Percentiles rank a stretch among this genome's conserved stretches.
Conservation (phyloP, 2,888 invertebrate genomes). For the Platycheirus rosarum region DNA sequence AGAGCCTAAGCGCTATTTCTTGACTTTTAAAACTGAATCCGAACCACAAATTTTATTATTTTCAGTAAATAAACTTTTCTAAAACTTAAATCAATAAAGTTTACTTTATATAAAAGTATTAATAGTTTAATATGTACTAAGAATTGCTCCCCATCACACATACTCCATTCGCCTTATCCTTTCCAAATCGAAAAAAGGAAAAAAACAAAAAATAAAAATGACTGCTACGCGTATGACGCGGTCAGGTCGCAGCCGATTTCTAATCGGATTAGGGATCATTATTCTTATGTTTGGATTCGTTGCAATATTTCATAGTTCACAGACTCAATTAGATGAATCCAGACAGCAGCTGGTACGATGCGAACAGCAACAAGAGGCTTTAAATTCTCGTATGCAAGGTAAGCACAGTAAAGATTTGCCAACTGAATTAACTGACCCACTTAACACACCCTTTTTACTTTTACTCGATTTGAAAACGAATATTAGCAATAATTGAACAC, state of each 20-base stretch:
- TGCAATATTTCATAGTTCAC: slow-evolving; percentile 85
- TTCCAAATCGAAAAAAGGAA: background rate
- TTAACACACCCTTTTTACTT: slow-evolving; percentile 50
- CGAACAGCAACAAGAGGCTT: slow-evolving; percentile 85
- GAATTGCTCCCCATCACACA: too few species aligned
- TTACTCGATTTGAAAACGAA: slow-evolving; percentile 5
- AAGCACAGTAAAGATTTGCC: slow-evolving; percentile 66
- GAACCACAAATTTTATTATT: too few species aligned
- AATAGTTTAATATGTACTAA: too few species aligned
- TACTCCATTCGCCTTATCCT: too few species aligned
- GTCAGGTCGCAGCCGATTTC: slow-evolving; percentile 85
- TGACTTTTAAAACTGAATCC: too few species aligned
- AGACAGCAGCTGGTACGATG: slow-evolving; percentile 84
- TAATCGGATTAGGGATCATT: slow-evolving; percentile 84
- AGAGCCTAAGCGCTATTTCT: too few species aligned
- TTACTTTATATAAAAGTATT: too few species aligned
- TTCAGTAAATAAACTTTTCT: too few species aligned
- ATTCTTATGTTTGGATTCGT: slow-evolving; percentile 84
- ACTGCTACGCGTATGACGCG: slow-evolving; percentile 84
- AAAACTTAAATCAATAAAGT: too few species aligned
- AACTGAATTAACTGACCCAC: slow-evolving; percentile 43
- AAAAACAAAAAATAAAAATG: slow-evolving; percentile 78
- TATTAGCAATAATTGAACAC: slow-evolving; percentile 84
- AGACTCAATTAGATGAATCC: slow-evolving; percentile 84
- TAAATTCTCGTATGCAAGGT: slow-evolving; percentile 85